phyloP scores from a whole-genome alignment of 2,888 invertebrate genomes.

The Mythimna pallens region DNA sequence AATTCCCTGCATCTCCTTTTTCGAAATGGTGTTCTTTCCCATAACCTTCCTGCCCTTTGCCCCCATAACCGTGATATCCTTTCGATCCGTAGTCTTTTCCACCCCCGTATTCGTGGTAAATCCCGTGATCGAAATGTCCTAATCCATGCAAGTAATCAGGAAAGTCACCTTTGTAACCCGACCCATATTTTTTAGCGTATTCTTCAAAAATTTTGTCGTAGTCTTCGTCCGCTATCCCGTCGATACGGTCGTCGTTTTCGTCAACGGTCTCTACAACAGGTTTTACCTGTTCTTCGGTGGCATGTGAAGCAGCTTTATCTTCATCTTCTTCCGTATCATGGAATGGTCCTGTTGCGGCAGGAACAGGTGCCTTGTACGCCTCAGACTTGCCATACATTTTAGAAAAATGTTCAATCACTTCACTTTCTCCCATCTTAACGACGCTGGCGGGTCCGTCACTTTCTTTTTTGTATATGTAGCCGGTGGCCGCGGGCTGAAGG shows the following conservation, averaged over 20 bases:
- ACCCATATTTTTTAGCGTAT: slow-evolving; percentile 77
- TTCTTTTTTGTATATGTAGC: slow-evolving; percentile 90
- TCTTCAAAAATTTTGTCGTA: slow-evolving; percentile 79
- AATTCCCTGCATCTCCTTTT: slow-evolving; percentile 89
- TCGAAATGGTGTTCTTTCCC: slow-evolving; percentile 86
- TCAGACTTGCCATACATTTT: slow-evolving; percentile 82
- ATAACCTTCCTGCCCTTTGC: slow-evolving; percentile 89
- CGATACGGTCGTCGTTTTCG: slow-evolving; percentile 71
- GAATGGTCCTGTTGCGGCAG: slow-evolving; percentile 75
- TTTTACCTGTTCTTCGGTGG: slow-evolving; percentile 75
- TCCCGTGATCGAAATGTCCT: slow-evolving; percentile 76
- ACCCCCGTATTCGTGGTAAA: slow-evolving; percentile 78
- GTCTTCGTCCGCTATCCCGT: slow-evolving; percentile 81
- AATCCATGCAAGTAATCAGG: slow-evolving; percentile 81
- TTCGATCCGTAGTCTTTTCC: slow-evolving; percentile 84
- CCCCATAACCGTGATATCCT: slow-evolving; percentile 86
- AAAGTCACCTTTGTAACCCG: slow-evolving; percentile 79
- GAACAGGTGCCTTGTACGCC: slow-evolving; percentile 78
- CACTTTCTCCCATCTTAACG: slow-evolving; percentile 85
- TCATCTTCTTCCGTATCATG: slow-evolving; percentile 76
- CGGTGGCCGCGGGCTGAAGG: slow-evolving; percentile 91
- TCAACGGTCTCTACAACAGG: slow-evolving; percentile 83
- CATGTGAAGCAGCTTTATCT: slow-evolving; percentile 75
- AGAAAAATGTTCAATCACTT: slow-evolving; percentile 84
- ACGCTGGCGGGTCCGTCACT: slow-evolving; percentile 87